Evolutionary conservation across 2,113 vertebrate genomes (phyloP), one percentile per base, ranked within the genome.

Genomic region (Pluvianellus socialis): DNA sequence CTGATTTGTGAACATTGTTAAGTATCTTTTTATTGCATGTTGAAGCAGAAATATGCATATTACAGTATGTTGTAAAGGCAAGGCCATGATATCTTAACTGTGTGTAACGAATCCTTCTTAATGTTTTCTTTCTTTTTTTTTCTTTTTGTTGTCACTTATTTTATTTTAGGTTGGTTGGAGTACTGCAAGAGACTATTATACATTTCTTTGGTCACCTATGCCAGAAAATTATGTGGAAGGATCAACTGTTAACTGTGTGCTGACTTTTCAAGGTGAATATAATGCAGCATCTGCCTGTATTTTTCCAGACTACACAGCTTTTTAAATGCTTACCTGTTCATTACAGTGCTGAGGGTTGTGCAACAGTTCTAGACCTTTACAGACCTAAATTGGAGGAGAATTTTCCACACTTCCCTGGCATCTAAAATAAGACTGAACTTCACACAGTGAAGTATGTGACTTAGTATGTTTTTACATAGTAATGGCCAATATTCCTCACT

Each of bases 131-230:
- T 73, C 22, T 71, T 26, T 32, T 1, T 13, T 62, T 40, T 24
- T 67, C 28, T 9, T 58, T 6, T 83, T 53, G 18, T 93, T 91
- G n/a, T 80, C 40, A 8, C 85, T 97, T 61, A 22, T 88, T 94
- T 96, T 85, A 88, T 94, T 96, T 91, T 97, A 99, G 99, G 99
- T 99, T 96, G 99, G 99, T 90, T 99, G 99, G 99, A 99, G 99
- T 98, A 99, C 99, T 56, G 99, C 99, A 93, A 99, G 99, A 96
- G 99, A 99, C 98, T 99, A 99, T 98, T 99, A 99, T 84, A 99
- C 99, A 2, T 99, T 99, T 98, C 98, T 99, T 96, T 99, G 99
- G 99, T 99, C 99, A 32, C 99, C 99, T 94, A 98, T 99, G 97
- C 99, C 99, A 93, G 99, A 99, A 91, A 98, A 98, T 94, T 99